Percentiles rank a stretch among this genome's conserved stretches.
Evolutionary conservation across 2,888 invertebrate genomes (phyloP).

Genomic region (Dinocampus coccinellae): DNA sequence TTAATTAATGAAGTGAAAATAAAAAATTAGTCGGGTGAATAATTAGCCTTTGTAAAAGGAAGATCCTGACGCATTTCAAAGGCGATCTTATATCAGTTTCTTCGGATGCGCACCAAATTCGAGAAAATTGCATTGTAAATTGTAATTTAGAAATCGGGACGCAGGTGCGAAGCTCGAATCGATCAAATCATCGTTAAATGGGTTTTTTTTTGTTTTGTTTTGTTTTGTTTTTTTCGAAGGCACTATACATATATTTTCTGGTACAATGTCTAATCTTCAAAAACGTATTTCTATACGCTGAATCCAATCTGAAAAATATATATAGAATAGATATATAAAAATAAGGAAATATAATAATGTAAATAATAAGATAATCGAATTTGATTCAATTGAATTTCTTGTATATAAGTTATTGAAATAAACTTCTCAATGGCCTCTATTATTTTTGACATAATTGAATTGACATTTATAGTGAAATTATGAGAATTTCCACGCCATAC

Average conservation of each 20-base stretch:
- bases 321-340: background rate
- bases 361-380: background rate
- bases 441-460: background rate
- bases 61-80: background rate
- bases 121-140: conserved; percentile 54
- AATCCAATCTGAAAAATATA: background rate
- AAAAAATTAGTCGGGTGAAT: background rate
- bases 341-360: background rate
- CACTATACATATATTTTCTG: background rate
- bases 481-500: conserved; percentile 58
- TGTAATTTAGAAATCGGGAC: conserved; percentile 61
- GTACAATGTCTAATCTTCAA: background rate
- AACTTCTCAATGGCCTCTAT: background rate
- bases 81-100: conserved; percentile 39
- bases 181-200: background rate
- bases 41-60: background rate
- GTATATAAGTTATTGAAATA: background rate
- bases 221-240: background rate
- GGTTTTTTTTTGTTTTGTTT: background rate
- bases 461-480: conserved; percentile 4
- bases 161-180: conserved; percentile 53
- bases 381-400: background rate
- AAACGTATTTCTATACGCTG: background rate
- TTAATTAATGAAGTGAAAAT: background rate
- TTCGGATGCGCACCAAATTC: background rate